Evolutionary conservation across 2,113 vertebrate species (phyloP).

Genomic region (Urocynchramus pylzowi): DNA sequence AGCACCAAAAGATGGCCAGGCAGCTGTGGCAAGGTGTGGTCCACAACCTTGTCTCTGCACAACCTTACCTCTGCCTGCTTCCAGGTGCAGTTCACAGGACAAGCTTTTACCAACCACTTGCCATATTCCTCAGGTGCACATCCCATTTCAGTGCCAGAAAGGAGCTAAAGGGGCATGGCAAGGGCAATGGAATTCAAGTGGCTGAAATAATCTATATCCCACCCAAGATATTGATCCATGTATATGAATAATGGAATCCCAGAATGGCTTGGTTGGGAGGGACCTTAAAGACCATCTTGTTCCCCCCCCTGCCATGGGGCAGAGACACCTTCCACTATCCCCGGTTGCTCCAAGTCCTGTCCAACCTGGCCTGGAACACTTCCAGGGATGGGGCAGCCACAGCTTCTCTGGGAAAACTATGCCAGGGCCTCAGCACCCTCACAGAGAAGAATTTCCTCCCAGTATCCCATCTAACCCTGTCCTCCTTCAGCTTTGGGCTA

Average conservation of each 20-base stretch:
- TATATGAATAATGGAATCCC: background rate
- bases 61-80: background rate
- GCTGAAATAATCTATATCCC: background rate
- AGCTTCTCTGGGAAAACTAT: background rate
- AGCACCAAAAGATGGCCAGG: background rate
- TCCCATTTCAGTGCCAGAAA: background rate
- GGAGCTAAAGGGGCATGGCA: background rate
- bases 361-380: background rate
- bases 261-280: background rate
- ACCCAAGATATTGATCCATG: background rate
- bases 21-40: background rate
- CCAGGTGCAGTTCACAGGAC: background rate
- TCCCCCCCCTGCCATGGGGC: no score
- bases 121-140: background rate
- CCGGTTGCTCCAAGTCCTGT: background rate
- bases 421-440: background rate
- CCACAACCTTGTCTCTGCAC: no score
- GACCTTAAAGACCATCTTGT: rapidly evolving
- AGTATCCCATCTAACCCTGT: background rate
- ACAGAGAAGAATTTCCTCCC: background rate
- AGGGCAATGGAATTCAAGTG: background rate
- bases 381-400: background rate
- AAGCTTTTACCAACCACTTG: background rate
- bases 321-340: background rate
- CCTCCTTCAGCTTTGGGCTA: background rate